These are phyloP conservation scores for Danaus chrysippus DNA, from an alignment of 2,888 invertebrate genomes.

Conservation along the genomic window DNA sequence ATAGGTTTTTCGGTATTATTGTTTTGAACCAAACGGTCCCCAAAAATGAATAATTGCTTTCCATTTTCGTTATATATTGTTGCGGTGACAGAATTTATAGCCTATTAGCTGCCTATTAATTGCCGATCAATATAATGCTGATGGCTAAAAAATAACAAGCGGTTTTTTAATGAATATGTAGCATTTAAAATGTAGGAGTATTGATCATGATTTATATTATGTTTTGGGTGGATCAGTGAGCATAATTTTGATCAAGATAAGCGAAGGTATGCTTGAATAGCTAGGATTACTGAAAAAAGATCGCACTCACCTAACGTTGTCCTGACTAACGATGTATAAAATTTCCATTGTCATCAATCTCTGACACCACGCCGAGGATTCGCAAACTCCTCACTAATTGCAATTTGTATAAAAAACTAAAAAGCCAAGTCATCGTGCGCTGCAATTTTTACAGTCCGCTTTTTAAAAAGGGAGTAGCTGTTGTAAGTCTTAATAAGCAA, in stretches of 20 bases:
- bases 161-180: constrained; percentile 8
- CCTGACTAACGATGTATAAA: constrained; percentile 78
- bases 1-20: constrained; percentile 48
- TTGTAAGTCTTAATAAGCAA: constrained; percentile 37
- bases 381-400: constrained; percentile 78
- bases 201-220: not conserved
- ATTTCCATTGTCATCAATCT: constrained; percentile 80
- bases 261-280: constrained; percentile 48
- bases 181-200: constrained; percentile 3
- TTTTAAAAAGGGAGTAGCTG: constrained; percentile 54
- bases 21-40: constrained; percentile 42
- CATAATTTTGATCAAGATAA: constrained; percentile 20
- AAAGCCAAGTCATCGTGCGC: constrained; percentile 70
- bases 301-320: constrained; percentile 71
- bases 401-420: constrained; percentile 77
- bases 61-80: constrained; percentile 57
- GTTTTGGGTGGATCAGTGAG: not conserved
- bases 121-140: constrained; percentile 42
- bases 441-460: constrained; percentile 67
- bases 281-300: constrained; percentile 72
- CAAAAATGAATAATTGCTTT: constrained; percentile 51
- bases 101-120: constrained; percentile 55
- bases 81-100: constrained; percentile 58
- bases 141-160: constrained; percentile 26
- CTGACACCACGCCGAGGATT: constrained; percentile 75